Evolutionary conservation across 2,797 vertebrate genomes (phyloP).

Genomic region (Vireo griseus): DNA sequence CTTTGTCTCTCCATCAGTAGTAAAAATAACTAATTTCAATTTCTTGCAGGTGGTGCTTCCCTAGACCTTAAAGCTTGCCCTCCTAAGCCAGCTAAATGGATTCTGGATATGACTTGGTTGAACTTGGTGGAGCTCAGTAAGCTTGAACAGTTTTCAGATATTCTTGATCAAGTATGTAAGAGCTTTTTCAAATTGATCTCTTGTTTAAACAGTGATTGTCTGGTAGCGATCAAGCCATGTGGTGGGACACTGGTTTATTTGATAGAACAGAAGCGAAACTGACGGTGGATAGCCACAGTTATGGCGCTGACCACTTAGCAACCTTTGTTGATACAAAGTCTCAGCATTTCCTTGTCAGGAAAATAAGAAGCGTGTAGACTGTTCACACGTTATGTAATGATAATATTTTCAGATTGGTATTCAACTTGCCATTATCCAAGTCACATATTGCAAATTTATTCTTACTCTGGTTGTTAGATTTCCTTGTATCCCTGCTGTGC

Average conservation of each 20-base stretch:
- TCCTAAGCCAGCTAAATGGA: slow-evolving; percentile 92
- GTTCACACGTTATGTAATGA: not conserved
- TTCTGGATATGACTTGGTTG: slow-evolving; percentile 95
- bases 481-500: not conserved
- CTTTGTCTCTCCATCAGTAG: not conserved
- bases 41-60: slow-evolving; percentile 87
- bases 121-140: slow-evolving; percentile 95
- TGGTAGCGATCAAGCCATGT: not conserved
- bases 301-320: not conserved
- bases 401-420: not conserved
- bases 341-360: not conserved
- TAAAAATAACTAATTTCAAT: not conserved
- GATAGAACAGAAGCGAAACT: not conserved
- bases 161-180: slow-evolving; percentile 84
- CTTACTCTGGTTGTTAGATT: not conserved
- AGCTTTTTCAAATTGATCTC: not conserved
- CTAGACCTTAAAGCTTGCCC: slow-evolving; percentile 92
- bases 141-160: slow-evolving; percentile 88
- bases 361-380: not conserved
- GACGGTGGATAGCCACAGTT: not conserved
- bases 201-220: not conserved
- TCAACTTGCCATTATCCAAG: not conserved
- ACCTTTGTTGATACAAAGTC: not conserved
- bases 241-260: not conserved
- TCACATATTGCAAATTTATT: not conserved